A percentile compares a stretch with the other conserved stretches of the same genome.
phyloP scores from a whole-genome alignment of 2,797 vertebrate genomes.

The Silurus lanzhouensis region DNA sequence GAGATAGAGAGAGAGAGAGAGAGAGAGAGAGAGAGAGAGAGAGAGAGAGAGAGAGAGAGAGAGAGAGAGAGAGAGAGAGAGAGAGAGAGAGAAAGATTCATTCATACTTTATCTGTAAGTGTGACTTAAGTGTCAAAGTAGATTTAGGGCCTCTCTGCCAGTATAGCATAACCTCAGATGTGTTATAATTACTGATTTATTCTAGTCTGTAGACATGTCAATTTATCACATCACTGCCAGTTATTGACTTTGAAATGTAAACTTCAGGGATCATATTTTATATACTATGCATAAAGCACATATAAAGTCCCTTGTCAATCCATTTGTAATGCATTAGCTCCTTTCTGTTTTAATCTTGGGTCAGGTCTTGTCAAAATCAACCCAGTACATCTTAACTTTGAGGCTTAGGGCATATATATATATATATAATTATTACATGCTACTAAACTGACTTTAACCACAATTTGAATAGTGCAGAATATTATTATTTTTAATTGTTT shows the following conservation, averaged over 20 bases:
- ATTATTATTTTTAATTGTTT: no score
- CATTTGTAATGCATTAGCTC: neutral
- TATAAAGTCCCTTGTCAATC: neutral
- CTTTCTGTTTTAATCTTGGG: neutral
- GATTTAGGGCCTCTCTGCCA: neutral
- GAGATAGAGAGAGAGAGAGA: no score
- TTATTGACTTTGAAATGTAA: conserved; percentile 20
- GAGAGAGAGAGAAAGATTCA: no score
- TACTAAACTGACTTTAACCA: neutral
- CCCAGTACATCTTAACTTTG: neutral
- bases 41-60: no score
- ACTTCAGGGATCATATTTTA: neutral
- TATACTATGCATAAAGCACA: neutral
- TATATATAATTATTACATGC: neutral
- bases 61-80: no score
- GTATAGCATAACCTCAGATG: neutral
- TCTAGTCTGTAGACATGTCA: neutral
- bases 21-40: no score
- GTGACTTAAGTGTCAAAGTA: neutral
- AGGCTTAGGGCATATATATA: neutral
- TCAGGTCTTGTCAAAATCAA: neutral
- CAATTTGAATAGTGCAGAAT: neutral
- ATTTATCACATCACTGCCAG: neutral
- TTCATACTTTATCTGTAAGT: neutral
- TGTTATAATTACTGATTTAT: neutral